phyloP scores from a whole-genome alignment of 2,113 vertebrate species.

The Gobio gobio region DNA sequence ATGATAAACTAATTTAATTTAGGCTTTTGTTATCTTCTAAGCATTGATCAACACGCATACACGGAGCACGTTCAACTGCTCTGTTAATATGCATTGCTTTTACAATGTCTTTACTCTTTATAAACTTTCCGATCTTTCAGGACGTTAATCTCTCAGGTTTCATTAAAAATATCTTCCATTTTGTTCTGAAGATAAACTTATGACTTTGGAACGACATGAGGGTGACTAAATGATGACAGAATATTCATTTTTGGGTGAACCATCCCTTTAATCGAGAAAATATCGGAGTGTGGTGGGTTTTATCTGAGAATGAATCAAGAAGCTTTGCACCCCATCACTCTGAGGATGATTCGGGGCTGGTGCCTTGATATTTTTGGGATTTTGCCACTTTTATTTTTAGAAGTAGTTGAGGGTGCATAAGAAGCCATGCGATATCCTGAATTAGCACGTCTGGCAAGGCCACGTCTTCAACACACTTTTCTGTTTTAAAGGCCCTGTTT shows the following conservation, averaged over 20 bases:
- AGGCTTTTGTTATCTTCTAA: background rate
- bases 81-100: background rate
- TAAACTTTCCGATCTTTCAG: background rate
- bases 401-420: background rate
- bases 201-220: background rate
- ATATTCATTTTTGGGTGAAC: background rate
- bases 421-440: background rate
- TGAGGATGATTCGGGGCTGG: background rate
- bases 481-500: background rate
- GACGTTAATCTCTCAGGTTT: background rate
- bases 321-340: background rate
- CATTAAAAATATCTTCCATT: too few species aligned
- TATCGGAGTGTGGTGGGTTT: background rate
- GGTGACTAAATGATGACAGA: background rate
- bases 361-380: conserved; percentile 1
- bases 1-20: background rate
- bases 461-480: background rate
- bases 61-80: background rate
- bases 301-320: background rate
- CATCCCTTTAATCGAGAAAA: background rate
- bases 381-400: conserved; percentile 22
- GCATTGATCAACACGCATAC: background rate
- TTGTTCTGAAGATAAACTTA: too few species aligned
- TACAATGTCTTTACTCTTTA: background rate
- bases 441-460: background rate